These are phyloP conservation scores for Phrynosoma blainvillii DNA, from an alignment of 2,113 vertebrate genomes.

Conservation along the genomic window DNA sequence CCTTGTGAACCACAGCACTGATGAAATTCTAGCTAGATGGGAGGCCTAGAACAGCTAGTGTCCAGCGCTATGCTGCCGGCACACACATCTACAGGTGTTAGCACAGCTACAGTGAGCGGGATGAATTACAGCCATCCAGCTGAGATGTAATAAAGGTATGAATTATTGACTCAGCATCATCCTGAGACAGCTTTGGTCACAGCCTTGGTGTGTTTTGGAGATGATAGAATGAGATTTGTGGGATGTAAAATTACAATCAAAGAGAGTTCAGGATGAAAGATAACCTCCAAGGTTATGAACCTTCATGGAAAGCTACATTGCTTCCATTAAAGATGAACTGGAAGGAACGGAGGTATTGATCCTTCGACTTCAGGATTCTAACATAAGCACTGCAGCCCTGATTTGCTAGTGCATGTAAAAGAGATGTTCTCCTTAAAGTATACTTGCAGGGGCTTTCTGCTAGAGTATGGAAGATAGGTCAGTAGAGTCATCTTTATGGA, in stretches of 20 bases:
- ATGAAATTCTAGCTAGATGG: conserved; percentile 53
- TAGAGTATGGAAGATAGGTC: too few species aligned
- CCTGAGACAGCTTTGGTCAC: conserved; percentile 81
- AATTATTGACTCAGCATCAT: conserved; percentile 84
- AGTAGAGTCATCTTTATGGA: background rate
- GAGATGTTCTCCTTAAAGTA: too few species aligned
- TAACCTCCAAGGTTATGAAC: conserved; percentile 77
- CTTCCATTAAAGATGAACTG: conserved; percentile 70
- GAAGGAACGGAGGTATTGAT: conserved; percentile 71
- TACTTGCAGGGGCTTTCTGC: background rate
- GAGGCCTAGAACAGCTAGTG: conserved; percentile 46
- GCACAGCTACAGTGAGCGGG: conserved; percentile 66
- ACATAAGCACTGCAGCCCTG: background rate
- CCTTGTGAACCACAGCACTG: conserved; percentile 17
- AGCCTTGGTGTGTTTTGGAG: conserved; percentile 79
- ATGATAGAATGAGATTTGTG: conserved; percentile 80
- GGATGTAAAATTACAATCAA: conserved; percentile 84
- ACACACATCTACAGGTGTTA: conserved; percentile 66
- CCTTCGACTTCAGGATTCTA: conserved; percentile 57
- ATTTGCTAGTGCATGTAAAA: background rate
- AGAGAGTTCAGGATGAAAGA: conserved; percentile 80
- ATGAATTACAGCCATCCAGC: conserved; percentile 76
- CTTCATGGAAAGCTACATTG: conserved; percentile 67
- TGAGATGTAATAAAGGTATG: conserved; percentile 79
- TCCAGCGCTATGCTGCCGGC: conserved; percentile 59